Evolutionary conservation across 1,140 invertebrate genomes (phyloP).

Genomic region (Trachymyrmex septentrionalis): DNA sequence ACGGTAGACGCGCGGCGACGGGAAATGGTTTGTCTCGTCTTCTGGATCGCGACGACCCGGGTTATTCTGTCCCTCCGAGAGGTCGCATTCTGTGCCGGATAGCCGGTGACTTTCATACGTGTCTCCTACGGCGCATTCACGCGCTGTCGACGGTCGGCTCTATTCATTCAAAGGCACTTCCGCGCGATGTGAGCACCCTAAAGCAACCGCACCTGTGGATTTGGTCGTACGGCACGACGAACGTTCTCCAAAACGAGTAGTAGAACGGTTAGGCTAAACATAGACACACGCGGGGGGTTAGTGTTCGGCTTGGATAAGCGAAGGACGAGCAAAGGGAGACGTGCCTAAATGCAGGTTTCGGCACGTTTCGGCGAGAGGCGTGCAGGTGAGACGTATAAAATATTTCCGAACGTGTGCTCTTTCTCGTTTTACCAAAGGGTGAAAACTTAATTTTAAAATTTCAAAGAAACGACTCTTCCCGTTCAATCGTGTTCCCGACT

Average conservation of each 20-base stretch:
- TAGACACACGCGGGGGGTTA: neutral
- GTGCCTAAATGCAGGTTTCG: neutral
- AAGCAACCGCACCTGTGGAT: constrained; percentile 73
- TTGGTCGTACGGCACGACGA: constrained; percentile 55
- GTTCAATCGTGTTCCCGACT: neutral
- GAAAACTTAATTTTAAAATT: neutral
- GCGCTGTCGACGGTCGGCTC: constrained; percentile 41
- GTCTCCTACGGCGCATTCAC: constrained; percentile 42
- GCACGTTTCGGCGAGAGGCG: neutral
- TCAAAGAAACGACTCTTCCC: neutral
- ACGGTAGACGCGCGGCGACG: constrained; percentile 23
- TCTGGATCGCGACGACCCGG: constrained; percentile 38
- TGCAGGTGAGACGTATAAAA: neutral
- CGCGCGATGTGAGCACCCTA: constrained; percentile 70
- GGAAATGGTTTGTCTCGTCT: constrained; percentile 46
- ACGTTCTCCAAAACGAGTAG: constrained; percentile 27
- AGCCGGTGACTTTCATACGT: constrained; percentile 44
- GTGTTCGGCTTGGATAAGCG: neutral
- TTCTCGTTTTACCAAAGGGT: neutral
- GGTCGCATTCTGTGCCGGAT: constrained; percentile 49
- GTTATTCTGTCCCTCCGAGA: constrained; percentile 26
- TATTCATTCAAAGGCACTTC: constrained; percentile 71
- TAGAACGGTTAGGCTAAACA: constrained; percentile 50
- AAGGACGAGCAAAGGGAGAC: neutral
- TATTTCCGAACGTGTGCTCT: neutral